A percentile compares a stretch with the other conserved stretches of the same genome.
These are phyloP conservation scores for Hirtodrosophila alboralis DNA, from an alignment of 2,888 invertebrate genomes.

Conservation along the genomic window DNA sequence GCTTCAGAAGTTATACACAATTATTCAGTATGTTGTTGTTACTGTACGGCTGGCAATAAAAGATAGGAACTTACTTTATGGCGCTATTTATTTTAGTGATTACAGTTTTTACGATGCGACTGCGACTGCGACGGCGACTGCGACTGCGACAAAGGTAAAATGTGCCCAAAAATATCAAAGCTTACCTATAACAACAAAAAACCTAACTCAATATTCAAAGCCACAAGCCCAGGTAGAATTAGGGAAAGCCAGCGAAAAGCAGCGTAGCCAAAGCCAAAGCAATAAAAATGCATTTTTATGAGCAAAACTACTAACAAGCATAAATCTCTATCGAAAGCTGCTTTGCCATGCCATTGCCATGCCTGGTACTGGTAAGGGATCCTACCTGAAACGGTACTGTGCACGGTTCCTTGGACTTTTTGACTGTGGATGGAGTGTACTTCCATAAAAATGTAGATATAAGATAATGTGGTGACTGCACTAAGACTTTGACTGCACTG, in stretches of 20 bases:
- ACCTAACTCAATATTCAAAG: constrained; percentile 79
- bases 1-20: constrained; percentile 57
- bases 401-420: constrained; percentile 8
- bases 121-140: constrained; percentile 62
- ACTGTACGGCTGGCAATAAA: constrained; percentile 66
- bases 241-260: constrained; percentile 25
- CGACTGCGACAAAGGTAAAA: constrained; percentile 53
- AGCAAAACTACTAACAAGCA: constrained; percentile 80
- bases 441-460: constrained; percentile 52
- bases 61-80: constrained; percentile 79
- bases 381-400: constrained; percentile 14
- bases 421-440: constrained; percentile 16
- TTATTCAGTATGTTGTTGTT: constrained; percentile 25
- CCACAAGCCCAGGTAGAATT: constrained; percentile 32
- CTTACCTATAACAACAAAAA: constrained; percentile 51
- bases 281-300: constrained; percentile 80
- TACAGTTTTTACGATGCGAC: constrained; percentile 76
- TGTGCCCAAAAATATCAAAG: constrained; percentile 47
- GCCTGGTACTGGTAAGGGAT: constrained; percentile 29
- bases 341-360: constrained; percentile 69
- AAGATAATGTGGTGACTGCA: constrained; percentile 74
- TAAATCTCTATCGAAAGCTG: constrained; percentile 79
- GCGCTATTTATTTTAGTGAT: constrained; percentile 78
- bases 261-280: constrained; percentile 65
- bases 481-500: constrained; percentile 63